These are phyloP conservation scores for Hemicentrotus pulcherrimus DNA, from an alignment of 35 echinoderm and acorn worm species.

Conservation along the genomic window DNA sequence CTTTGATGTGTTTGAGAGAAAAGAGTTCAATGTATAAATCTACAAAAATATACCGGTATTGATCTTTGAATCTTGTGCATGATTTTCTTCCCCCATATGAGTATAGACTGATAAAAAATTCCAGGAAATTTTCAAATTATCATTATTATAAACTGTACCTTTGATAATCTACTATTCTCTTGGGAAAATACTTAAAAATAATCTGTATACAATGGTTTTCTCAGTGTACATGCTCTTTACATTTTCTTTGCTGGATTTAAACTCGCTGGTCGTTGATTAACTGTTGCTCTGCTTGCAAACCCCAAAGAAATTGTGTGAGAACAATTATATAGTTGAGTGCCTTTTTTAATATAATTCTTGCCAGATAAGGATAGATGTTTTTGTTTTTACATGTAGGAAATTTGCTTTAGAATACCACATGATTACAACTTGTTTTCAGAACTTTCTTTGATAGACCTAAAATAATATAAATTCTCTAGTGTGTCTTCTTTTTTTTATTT, in stretches of 20 bases:
- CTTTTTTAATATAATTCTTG: neutral
- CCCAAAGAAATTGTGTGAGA: neutral
- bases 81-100: neutral
- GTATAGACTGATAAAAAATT: neutral
- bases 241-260: neutral
- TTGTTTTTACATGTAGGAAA: neutral
- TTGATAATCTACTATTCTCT: neutral
- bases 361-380: neutral
- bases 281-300: too few relatives aligned
- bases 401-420: neutral
- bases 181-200: neutral
- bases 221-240: neutral
- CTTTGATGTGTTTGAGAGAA: too few relatives aligned
- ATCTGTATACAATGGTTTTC: neutral
- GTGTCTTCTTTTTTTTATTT: neutral
- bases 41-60: neutral
- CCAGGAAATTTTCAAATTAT: neutral
- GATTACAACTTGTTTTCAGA: neutral
- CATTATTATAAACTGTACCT: neutral
- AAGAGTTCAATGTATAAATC: too few relatives aligned
- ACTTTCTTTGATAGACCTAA: neutral
- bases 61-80: neutral
- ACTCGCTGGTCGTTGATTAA: neutral
- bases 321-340: neutral
- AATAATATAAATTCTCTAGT: neutral